Percentiles rank a stretch among this genome's conserved stretches.
Evolutionary conservation across 2,113 vertebrate genomes (phyloP).

Genomic region (Fulmarus glacialis): DNA sequence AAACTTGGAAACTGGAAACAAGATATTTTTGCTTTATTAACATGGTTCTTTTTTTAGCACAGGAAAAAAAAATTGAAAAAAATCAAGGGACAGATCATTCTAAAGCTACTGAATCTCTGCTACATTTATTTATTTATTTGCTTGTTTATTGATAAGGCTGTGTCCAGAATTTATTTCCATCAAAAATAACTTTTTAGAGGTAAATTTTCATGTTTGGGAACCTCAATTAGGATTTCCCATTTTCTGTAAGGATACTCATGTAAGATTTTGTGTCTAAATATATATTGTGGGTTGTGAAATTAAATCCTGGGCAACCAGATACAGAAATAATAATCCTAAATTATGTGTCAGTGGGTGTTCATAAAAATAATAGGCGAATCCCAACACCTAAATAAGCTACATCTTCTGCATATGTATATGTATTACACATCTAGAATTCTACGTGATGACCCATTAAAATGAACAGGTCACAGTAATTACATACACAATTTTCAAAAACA

Average conservation of each 20-base stretch:
- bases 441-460: background rate
- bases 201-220: background rate
- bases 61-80: background rate
- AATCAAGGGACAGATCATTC: background rate
- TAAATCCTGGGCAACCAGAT: background rate
- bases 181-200: background rate
- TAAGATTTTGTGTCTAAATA: background rate
- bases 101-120: background rate
- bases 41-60: background rate
- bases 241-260: background rate
- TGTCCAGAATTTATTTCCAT: conserved; percentile 5
- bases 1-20: conserved; percentile 9
- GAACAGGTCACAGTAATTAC: background rate
- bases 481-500: background rate
- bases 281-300: background rate
- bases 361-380: background rate
- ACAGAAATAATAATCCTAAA: background rate
- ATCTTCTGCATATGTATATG: background rate
- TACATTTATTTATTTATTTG: background rate
- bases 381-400: background rate
- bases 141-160: background rate
- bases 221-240: background rate
- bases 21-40: conserved; percentile 11
- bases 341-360: background rate
- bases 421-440: background rate